A percentile compares a stretch with the other conserved stretches of the same genome.
Evolutionary conservation across 2,113 vertebrate species (phyloP).

Genomic region (Cochlearius cochlearius): DNA sequence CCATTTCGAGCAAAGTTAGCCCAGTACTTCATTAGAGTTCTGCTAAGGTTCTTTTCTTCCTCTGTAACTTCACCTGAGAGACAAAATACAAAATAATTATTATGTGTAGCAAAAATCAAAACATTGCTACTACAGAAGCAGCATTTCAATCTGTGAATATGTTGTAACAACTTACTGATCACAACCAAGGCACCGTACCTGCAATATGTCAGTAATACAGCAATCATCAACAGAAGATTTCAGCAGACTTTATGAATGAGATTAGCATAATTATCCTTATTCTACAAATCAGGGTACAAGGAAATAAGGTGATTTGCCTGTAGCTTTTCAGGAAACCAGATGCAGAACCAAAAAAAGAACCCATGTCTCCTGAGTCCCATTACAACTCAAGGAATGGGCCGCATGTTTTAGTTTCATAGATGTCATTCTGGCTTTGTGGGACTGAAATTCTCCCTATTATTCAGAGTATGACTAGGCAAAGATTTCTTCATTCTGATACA

Average conservation of each 20-base stretch:
- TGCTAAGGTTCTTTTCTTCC: conserved; percentile 81
- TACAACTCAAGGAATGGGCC: background rate
- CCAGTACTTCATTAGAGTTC: conserved; percentile 86
- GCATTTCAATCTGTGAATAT: background rate
- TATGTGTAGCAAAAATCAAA: background rate
- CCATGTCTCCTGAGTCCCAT: background rate
- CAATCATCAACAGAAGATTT: background rate
- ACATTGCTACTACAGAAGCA: background rate
- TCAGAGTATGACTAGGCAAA: background rate
- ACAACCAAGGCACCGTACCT: background rate
- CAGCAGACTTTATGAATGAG: background rate
- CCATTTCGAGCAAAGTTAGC: conserved; percentile 79
- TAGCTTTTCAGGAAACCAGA: background rate
- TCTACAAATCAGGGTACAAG: background rate
- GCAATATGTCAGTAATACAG: background rate
- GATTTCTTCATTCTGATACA: background rate
- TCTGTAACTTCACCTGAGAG: conserved; percentile 72
- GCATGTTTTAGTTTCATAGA: background rate
- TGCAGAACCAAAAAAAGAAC: background rate
- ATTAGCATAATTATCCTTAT: background rate
- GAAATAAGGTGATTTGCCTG: background rate
- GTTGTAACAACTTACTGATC: background rate
- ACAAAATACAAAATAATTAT: background rate
- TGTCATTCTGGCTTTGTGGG: background rate
- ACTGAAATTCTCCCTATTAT: background rate